Evolutionary conservation across 2,113 vertebrate genomes (phyloP).

Genomic region (Pteropus alecto): DNA sequence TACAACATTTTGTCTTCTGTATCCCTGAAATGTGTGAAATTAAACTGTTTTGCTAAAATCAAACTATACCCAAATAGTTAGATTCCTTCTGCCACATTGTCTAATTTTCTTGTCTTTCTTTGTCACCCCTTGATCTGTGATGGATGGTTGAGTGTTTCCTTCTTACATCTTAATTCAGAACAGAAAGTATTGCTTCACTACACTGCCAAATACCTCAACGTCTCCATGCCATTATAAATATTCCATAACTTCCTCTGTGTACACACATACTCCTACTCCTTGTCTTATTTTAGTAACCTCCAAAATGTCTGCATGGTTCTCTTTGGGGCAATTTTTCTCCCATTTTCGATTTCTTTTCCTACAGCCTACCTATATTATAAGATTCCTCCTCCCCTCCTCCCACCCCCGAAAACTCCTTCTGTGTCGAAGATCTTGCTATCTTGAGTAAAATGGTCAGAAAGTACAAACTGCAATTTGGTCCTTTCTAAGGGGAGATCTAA

Average conservation of each 20-base stretch:
- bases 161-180: conserved; percentile 29
- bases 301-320: conserved; percentile 43
- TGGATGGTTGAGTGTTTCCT: neutral
- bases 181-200: neutral
- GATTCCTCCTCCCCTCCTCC: neutral
- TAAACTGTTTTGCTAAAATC: neutral
- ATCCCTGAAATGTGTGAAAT: neutral
- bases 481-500: conserved; percentile 75
- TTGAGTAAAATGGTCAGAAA: conserved; percentile 65
- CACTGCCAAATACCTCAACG: neutral
- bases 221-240: conserved; percentile 46
- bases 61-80: neutral
- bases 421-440: conserved; percentile 56
- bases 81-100: neutral
- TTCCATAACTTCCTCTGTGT: conserved; percentile 47
- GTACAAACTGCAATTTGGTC: conserved; percentile 64
- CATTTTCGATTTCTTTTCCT: conserved; percentile 71
- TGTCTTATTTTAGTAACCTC: conserved; percentile 53
- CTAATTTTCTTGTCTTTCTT: conserved; percentile 38
- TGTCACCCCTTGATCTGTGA: conserved; percentile 31
- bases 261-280: neutral
- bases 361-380: conserved; percentile 58
- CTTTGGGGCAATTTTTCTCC: conserved; percentile 56
- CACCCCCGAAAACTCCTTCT: conserved; percentile 58
- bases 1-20: neutral